Evolutionary conservation across 1,140 invertebrate species (phyloP), one percentile per base, ranked within the genome.

Genomic region (Ceratitis capitata): DNA sequence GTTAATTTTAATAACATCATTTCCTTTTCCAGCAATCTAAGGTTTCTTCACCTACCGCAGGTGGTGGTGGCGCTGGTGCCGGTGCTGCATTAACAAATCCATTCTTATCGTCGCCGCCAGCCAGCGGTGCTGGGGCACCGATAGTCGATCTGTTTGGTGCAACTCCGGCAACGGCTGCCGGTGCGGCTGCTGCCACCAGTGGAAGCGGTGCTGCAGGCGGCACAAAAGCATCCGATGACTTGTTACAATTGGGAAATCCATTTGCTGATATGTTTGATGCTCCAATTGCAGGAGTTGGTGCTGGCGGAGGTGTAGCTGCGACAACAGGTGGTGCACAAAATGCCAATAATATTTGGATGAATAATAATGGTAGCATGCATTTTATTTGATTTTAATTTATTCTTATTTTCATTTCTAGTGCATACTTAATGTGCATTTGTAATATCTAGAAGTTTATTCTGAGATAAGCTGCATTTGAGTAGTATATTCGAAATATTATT

Each of bases 201-300:
- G 39, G 39, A 39, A 39, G 69, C 10, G 88, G 89, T 84, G 86
- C 88, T n/a, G 87, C 88, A 87, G 51, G 88, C 87, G 87, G 92
- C 42, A 92, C 92, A 91, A 97, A 96, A 93, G 96, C 97, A 32
- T 97, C 97, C 9, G 97, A 98, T 89, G 98, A 98, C 93, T 93
- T 98, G 85, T 93, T 98, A 49, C 96, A 97, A 89, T 92, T 98
- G 87, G 95, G 94, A 69, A 98, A 98, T 94, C 98, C 98, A 32
- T 98, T 98, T 92, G 96, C 96, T 47, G 96, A 98, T 89, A 97
- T 97, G 93, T 97, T 97, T 91, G 94, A 94, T 74, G 93, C 92
- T 56, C 92, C 93, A 16, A 86, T 92, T 23, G 91, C 92, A 82
- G 85, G 92, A 49, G 91, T 93, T 86, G 89, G 92, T 47, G 92